Evolutionary conservation across 1,140 invertebrate species (phyloP), one percentile per base, ranked within the genome.

Genomic region (Agrilus planipennis): DNA sequence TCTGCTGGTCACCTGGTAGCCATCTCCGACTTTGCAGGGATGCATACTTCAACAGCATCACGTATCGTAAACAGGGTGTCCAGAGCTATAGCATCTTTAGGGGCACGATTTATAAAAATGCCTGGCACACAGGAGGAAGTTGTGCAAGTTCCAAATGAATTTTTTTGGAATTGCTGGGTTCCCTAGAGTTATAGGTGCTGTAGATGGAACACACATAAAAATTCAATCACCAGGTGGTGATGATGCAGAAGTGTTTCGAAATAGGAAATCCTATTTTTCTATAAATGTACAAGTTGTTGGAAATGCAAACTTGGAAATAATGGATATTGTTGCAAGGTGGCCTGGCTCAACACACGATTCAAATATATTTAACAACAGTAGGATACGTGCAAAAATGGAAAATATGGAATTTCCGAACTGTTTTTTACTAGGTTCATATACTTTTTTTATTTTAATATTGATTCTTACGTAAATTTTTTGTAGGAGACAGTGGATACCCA

Each of bases 231-330:
- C 44, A 25, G 39, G 43, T 10, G 44, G 39, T 19, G 44, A 54
- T 18, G 16, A 51, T 35, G 55, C 52, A 34, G 61, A 63, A 51
- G 37, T 44, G n/a, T 66, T 51, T 45, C 29, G 56, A 16, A 64
- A 64, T 38, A 42, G 55, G 32, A 62, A 66, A 50, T 41, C 42
- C 3, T 62, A 50, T 38, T 62, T 60, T 47, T 61, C 55, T 9
- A 44, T 58, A n/a, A 63, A 65, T 45, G 52, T 63, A 0, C 60
- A 64, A 52, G 42, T 47, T 6, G 39, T 62, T 19, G 51, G 47
- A 34, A 46, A 56, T 50, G 17, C 47, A 4, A 19, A 53, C 15
- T 36, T 50, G 10, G 16, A 30, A 30, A 51, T 64, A 16, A 30
- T 40, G 15, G 44, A 63, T 41, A 47, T 62, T 28, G 55, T 63